Percentiles rank a stretch among this genome's conserved stretches.
These are phyloP conservation scores for Sparidentex hasta DNA, from an alignment of 2,797 vertebrate genomes.

Conservation along the genomic window DNA sequence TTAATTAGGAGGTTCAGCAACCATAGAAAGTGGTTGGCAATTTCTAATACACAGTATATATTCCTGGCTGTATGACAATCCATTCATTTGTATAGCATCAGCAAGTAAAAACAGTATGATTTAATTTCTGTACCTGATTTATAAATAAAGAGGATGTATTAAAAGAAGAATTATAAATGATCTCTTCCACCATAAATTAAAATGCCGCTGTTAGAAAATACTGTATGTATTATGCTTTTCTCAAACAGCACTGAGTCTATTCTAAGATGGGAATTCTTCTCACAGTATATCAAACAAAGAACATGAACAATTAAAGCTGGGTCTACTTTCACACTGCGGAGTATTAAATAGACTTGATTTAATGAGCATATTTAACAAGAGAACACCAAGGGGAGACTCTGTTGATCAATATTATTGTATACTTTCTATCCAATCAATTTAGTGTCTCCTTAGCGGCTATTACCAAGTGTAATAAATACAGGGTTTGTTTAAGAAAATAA, in stretches of 20 bases:
- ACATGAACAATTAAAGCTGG: slow-evolving; percentile 32
- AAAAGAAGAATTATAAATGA: neutral
- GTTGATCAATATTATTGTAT: slow-evolving; percentile 85
- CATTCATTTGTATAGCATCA: slow-evolving; percentile 15
- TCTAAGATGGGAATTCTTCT: neutral
- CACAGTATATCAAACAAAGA: slow-evolving; percentile 40
- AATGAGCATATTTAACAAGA: slow-evolving; percentile 85
- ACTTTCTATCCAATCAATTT: slow-evolving; percentile 84
- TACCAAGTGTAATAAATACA: slow-evolving; percentile 84
- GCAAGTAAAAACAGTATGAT: slow-evolving; percentile 2
- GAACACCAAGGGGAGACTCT: slow-evolving; percentile 73
- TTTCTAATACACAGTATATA: slow-evolving; percentile 60
- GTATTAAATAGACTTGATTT: slow-evolving; percentile 83
- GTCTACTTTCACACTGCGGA: slow-evolving; percentile 45
- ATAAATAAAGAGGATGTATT: slow-evolving; percentile 18
- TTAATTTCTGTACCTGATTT: slow-evolving; percentile 9
- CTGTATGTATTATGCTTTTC: neutral
- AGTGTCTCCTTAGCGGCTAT: slow-evolving; percentile 85
- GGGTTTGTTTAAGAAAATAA: slow-evolving; percentile 81
- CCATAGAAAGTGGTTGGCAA: slow-evolving; percentile 67
- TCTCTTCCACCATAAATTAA: slow-evolving; percentile 11
- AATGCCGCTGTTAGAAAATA: neutral
- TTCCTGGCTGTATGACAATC: slow-evolving; percentile 35
- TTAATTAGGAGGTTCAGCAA: slow-evolving; percentile 83
- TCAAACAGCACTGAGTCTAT: neutral